These are phyloP conservation scores for Octonoba sinensis DNA, from an alignment of 2,888 invertebrate genomes.

Conservation along the genomic window DNA sequence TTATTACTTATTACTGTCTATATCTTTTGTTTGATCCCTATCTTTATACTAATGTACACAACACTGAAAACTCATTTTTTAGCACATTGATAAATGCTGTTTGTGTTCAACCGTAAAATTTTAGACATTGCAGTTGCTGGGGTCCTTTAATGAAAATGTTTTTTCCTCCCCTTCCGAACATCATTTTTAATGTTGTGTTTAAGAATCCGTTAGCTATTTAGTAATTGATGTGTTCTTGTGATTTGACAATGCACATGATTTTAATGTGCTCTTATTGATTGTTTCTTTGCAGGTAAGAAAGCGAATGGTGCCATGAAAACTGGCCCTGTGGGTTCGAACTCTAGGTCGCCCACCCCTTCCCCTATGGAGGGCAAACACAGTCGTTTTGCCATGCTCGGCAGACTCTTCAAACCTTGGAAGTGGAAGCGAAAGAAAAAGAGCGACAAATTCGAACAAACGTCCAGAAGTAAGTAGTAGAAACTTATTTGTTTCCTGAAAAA, in stretches of 20 bases:
- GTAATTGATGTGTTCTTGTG: neutral
- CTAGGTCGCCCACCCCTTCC: conserved; percentile 55
- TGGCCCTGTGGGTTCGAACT: conserved; percentile 58
- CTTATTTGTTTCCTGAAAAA: too few relatives aligned
- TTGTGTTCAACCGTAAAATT: too few relatives aligned
- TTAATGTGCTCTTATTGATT: neutral
- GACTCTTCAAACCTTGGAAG: conserved; percentile 98
- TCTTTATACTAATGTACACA: too few relatives aligned
- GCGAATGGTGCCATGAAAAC: conserved; percentile 63
- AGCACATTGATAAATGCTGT: too few relatives aligned
- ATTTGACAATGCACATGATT: neutral
- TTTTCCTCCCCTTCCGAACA: too few relatives aligned
- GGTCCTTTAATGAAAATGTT: too few relatives aligned
- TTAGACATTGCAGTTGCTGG: too few relatives aligned
- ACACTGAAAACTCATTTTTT: too few relatives aligned
- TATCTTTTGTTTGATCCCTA: too few relatives aligned
- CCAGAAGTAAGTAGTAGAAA: conserved; percentile 79
- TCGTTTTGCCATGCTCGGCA: conserved; percentile 92
- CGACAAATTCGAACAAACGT: conserved; percentile 95
- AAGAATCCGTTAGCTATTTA: too few relatives aligned
- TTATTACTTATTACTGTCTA: too few relatives aligned
- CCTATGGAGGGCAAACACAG: conserved; percentile 75
- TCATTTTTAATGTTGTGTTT: too few relatives aligned
- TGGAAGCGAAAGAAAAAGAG: conserved; percentile 99
- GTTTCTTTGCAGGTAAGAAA: conserved; percentile 50